phyloP scores from a whole-genome alignment of 1,140 invertebrate species.

The Neotoxoptera formosana region DNA sequence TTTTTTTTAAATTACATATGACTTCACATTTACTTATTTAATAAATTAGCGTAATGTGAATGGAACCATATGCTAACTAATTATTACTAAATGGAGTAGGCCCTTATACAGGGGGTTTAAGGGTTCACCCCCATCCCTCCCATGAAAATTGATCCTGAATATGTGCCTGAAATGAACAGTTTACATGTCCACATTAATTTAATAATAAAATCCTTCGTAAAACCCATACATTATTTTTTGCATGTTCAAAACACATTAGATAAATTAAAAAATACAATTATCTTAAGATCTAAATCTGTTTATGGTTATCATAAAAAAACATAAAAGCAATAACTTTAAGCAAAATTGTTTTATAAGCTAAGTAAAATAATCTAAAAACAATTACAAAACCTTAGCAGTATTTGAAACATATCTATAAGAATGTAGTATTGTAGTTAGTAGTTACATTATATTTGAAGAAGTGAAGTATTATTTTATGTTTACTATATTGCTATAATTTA shows the following conservation, averaged over 20 bases:
- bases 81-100: not conserved
- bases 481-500: not conserved
- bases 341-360: too few relatives aligned
- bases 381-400: not conserved
- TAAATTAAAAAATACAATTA: not conserved
- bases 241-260: too few relatives aligned
- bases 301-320: too few relatives aligned
- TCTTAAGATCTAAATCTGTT: too few relatives aligned
- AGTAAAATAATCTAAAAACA: too few relatives aligned
- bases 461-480: too few relatives aligned
- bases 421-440: not conserved
- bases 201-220: not conserved
- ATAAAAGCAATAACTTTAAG: too few relatives aligned
- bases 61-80: not conserved
- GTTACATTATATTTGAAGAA: too few relatives aligned
- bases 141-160: too few relatives aligned
- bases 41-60: not conserved
- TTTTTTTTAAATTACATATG: not conserved
- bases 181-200: not conserved
- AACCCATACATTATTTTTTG: not conserved
- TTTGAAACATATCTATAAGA: not conserved
- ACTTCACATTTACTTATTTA: not conserved
- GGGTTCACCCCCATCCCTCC: too few relatives aligned
- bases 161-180: not conserved
- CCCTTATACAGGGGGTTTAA: too few relatives aligned